phyloP scores from a whole-genome alignment of 1,140 invertebrate species.

The Dendrolimus kikuchii region DNA sequence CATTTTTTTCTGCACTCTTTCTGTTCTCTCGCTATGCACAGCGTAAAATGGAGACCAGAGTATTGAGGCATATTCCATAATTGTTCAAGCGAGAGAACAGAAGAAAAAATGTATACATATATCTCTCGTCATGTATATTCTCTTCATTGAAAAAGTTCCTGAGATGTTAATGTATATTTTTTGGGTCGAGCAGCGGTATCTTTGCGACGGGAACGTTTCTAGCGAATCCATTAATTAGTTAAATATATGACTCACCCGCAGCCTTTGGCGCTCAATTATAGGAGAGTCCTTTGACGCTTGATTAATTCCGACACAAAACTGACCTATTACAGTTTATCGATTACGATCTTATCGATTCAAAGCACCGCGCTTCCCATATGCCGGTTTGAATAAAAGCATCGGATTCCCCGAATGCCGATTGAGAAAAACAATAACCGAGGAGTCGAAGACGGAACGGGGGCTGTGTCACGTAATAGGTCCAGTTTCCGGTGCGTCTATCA shows the following conservation, averaged over 20 bases:
- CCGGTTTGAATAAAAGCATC: conserved; percentile 35
- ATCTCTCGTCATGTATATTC: conserved; percentile 1
- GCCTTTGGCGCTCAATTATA: conserved; percentile 50
- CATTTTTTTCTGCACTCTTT: no score
- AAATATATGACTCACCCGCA: conserved; percentile 57
- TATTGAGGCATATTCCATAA: no score
- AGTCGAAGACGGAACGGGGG: conserved; percentile 48
- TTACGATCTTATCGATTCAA: conserved; percentile 62
- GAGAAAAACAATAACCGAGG: conserved; percentile 61
- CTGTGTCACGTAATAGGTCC: conserved; percentile 59
- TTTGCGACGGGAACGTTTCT: conserved; percentile 56
- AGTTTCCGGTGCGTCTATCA: conserved; percentile 64
- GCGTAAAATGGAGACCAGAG: no score
- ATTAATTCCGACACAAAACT: conserved; percentile 67
- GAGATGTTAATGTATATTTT: conserved; percentile 20
- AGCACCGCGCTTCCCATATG: conserved; percentile 52
- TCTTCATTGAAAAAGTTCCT: conserved; percentile 14
- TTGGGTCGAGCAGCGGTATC: conserved; percentile 37
- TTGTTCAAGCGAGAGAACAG: no score
- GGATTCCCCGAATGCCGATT: conserved; percentile 47
- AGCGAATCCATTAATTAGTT: conserved; percentile 67
- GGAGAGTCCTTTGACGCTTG: conserved; percentile 59
- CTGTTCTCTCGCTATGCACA: no score
- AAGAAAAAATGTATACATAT: no score
- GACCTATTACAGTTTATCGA: conserved; percentile 63